Conservation (phyloP, 2,888 invertebrate genomes). For the Petrolisthes manimaculis region DNA sequence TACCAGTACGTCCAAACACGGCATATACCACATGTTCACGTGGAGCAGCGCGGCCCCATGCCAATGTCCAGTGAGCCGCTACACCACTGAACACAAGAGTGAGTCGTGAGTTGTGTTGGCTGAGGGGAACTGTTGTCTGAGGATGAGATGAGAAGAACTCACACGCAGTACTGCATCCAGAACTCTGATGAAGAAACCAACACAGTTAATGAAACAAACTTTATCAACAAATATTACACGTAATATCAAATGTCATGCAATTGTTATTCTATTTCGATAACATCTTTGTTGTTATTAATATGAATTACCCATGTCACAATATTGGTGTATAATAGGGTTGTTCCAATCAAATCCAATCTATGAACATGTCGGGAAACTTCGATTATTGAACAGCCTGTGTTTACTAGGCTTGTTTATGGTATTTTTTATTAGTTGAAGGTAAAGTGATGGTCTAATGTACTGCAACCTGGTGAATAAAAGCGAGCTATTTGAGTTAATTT, state of each 20-base stretch:
- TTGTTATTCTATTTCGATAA: no score
- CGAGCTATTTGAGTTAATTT: no score
- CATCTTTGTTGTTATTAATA: not conserved
- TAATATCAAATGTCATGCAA: no score
- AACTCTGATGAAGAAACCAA: slow-evolving; percentile 17
- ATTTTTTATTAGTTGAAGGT: no score
- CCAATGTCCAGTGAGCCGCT: slow-evolving; percentile 42
- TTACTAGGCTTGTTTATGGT: no score
- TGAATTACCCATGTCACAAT: not conserved
- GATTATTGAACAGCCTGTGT: no score
- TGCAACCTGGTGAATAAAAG: no score
- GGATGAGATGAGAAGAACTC: slow-evolving; percentile 37
- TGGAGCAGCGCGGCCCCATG: slow-evolving; percentile 25
- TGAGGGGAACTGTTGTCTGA: slow-evolving; percentile 30
- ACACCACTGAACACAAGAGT: slow-evolving; percentile 47
- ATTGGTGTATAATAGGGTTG: no score
- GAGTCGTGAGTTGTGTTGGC: slow-evolving; percentile 42
- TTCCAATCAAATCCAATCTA: no score
- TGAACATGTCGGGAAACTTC: no score
- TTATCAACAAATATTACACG: not conserved
- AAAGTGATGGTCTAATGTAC: no score
- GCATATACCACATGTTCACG: slow-evolving; percentile 46
- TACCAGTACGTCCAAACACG: slow-evolving; percentile 39
- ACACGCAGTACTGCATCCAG: slow-evolving; percentile 51
- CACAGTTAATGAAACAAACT: not conserved